Percentiles rank a stretch among this genome's conserved stretches.
Conservation (phyloP, 2,888 invertebrate species). For the Philhelius pedissequus region DNA sequence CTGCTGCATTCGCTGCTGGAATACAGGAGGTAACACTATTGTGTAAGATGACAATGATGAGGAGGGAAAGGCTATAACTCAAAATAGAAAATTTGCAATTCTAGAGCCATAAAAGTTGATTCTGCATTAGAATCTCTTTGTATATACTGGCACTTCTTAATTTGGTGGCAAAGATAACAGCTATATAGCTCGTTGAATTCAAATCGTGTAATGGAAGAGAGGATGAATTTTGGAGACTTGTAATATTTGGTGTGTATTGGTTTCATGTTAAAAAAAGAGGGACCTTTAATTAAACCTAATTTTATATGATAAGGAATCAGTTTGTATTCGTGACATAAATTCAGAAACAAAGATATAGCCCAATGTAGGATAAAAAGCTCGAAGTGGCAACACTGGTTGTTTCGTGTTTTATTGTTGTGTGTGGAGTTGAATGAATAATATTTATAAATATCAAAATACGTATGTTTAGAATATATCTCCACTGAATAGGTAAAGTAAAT, state of each 20-base stretch:
- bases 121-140: slow-evolving; percentile 3
- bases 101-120: background rate
- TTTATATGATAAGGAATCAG: too few species aligned
- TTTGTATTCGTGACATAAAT: too few species aligned
- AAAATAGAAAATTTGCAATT: slow-evolving; percentile 22
- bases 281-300: too few species aligned
- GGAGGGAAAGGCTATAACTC: slow-evolving; percentile 38
- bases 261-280: too few species aligned
- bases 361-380: too few species aligned
- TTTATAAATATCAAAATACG: too few species aligned
- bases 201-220: background rate
- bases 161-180: slow-evolving; percentile 6
- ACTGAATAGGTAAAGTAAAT: too few species aligned
- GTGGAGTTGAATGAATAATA: too few species aligned
- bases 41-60: slow-evolving; percentile 50
- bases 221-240: background rate
- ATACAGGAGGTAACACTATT: slow-evolving; percentile 27
- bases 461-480: too few species aligned
- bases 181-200: background rate
- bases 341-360: too few species aligned
- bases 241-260: background rate
- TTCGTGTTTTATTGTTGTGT: too few species aligned
- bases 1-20: background rate
- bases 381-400: too few species aligned
- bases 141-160: slow-evolving; percentile 46